phyloP scores from a whole-genome alignment of 2,797 vertebrate species.

The Pristis pectinata region DNA sequence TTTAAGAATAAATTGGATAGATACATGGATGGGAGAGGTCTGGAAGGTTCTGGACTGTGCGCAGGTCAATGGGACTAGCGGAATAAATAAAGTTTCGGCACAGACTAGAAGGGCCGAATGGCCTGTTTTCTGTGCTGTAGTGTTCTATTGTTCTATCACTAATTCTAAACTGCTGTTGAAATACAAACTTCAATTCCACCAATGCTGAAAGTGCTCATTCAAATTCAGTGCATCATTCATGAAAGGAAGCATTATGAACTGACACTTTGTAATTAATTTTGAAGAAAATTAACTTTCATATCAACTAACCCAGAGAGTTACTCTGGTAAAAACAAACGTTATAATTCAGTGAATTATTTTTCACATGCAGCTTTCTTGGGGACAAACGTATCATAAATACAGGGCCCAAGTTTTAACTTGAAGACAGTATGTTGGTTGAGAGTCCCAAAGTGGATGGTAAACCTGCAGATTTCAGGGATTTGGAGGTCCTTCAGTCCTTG shows the following conservation, averaged over 20 bases:
- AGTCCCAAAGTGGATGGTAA: background rate
- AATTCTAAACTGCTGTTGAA: background rate
- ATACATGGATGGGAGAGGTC: too few species aligned
- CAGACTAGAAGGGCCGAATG: too few species aligned
- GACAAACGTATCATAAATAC: background rate
- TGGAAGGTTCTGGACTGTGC: too few species aligned
- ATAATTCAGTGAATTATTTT: background rate
- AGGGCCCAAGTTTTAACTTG: background rate
- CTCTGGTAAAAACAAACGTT: background rate
- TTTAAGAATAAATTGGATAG: too few species aligned
- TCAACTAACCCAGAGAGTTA: background rate
- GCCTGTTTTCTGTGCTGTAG: too few species aligned
- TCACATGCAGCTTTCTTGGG: background rate
- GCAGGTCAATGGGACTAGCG: too few species aligned
- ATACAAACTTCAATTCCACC: background rate
- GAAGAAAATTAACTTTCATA: background rate
- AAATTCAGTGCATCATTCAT: background rate
- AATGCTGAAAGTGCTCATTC: background rate
- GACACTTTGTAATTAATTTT: background rate
- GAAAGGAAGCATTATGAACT: background rate
- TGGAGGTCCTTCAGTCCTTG: background rate
- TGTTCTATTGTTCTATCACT: too few species aligned
- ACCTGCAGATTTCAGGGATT: background rate
- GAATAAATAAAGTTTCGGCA: too few species aligned
- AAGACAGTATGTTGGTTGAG: background rate